Evolutionary conservation across 2,797 vertebrate species (phyloP).

Genomic region (Karalla daura): DNA sequence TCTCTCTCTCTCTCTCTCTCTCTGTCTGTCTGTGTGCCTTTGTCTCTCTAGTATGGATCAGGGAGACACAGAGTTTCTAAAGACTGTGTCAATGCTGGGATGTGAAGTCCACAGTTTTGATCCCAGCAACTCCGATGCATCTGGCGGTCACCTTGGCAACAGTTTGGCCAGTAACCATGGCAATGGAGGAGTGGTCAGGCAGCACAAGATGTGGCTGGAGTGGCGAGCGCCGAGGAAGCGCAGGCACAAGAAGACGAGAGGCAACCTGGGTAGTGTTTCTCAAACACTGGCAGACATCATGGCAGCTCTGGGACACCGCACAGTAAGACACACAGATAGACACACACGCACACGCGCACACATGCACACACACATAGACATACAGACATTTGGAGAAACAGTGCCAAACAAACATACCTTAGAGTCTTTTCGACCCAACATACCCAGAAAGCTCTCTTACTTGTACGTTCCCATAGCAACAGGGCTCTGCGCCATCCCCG

Average conservation of each 20-base stretch:
- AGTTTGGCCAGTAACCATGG: slow-evolving; percentile 75
- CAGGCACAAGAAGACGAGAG: slow-evolving; percentile 60
- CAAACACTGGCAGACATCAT: slow-evolving; percentile 81
- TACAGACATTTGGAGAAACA: slow-evolving; percentile 49
- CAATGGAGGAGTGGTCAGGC: slow-evolving; percentile 67
- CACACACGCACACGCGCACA: slow-evolving; percentile 24
- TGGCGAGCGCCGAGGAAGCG: slow-evolving; percentile 75
- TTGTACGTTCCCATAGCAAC: slow-evolving; percentile 82
- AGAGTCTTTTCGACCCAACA: slow-evolving; percentile 70
- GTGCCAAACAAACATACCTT: slow-evolving; percentile 73
- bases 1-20: slow-evolving; percentile 54
- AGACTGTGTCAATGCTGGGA: slow-evolving; percentile 70
- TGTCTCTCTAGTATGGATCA: slow-evolving; percentile 77
- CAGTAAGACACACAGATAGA: slow-evolving; percentile 63
- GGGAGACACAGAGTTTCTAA: slow-evolving; percentile 77
- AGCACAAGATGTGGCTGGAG: slow-evolving; percentile 83
- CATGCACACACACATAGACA: slow-evolving; percentile 17
- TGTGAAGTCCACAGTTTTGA: slow-evolving; percentile 85
- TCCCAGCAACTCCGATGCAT: slow-evolving; percentile 74
- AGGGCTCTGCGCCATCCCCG: slow-evolving; percentile 82
- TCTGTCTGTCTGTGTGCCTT: slow-evolving; percentile 38
- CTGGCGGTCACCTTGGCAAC: slow-evolving; percentile 76
- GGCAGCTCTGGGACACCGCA: slow-evolving; percentile 79
- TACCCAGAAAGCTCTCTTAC: slow-evolving; percentile 74
- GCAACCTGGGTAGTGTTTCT: slow-evolving; percentile 69